Conservation (phyloP, 2,113 vertebrate genomes). For the Cephalopholis sonnerati region DNA sequence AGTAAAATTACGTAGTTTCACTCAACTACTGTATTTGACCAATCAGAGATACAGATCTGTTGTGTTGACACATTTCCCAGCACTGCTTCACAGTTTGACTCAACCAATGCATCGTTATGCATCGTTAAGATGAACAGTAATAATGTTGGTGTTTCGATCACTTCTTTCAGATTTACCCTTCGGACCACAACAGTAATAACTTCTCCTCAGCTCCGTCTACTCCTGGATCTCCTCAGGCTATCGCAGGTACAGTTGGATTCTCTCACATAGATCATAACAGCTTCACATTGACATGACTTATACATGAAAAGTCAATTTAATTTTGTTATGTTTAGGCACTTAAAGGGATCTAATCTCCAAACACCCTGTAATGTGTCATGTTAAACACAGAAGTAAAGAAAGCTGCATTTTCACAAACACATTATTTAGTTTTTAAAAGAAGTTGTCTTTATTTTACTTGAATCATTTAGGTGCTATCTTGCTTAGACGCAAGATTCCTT, state of each 20-base stretch:
- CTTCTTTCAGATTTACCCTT: conserved; percentile 93
- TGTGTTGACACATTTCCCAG: neutral
- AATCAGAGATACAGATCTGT: too few relatives aligned
- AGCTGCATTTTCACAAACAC: conserved; percentile 3
- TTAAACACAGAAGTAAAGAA: neutral
- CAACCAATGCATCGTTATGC: neutral
- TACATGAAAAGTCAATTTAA: neutral
- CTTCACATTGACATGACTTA: neutral
- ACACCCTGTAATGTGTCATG: neutral
- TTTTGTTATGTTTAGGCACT: neutral
- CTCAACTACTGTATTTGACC: too few relatives aligned
- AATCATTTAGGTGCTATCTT: neutral
- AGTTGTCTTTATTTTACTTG: neutral
- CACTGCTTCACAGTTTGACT: neutral
- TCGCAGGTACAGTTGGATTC: conserved; percentile 87
- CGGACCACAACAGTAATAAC: conserved; percentile 98
- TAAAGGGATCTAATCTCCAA: neutral
- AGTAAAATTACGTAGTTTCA: too few relatives aligned
- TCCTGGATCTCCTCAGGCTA: conserved; percentile 95
- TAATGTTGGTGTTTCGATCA: neutral
- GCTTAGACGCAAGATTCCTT: neutral
- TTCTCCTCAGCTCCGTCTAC: conserved; percentile 96
- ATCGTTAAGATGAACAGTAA: neutral
- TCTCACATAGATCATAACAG: neutral
- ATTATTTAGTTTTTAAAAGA: neutral